A percentile compares a stretch with the other conserved stretches of the same genome.
Conservation (phyloP, 2,797 vertebrate species). For the Poeciliopsis turneri region DNA sequence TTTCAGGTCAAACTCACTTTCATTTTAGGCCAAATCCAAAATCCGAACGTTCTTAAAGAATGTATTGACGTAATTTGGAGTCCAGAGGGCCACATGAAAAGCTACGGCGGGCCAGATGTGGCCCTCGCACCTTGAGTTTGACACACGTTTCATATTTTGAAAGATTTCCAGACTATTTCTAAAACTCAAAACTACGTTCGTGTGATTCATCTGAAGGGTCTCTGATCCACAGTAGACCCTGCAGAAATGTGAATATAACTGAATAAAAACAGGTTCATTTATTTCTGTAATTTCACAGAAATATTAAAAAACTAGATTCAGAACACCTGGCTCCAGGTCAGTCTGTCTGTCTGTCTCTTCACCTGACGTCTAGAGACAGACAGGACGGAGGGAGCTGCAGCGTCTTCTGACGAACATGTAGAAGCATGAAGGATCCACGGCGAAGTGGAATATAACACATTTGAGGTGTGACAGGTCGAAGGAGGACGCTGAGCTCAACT, state of each 20-base stretch:
- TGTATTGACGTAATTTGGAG: too few species aligned
- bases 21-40: too few species aligned
- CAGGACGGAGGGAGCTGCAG: not conserved
- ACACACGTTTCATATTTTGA: too few species aligned
- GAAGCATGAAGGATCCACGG: not conserved
- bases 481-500: not conserved
- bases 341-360: not conserved
- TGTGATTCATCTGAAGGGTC: not conserved
- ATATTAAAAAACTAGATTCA: not conserved
- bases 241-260: not conserved
- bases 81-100: too few species aligned
- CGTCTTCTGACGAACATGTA: not conserved
- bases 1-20: not conserved
- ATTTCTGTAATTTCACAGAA: not conserved
- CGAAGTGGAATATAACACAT: not conserved
- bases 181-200: not conserved
- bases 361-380: not conserved
- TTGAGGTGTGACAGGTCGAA: not conserved
- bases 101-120: too few species aligned
- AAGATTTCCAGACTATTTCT: too few species aligned
- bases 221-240: not conserved
- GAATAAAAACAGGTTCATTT: not conserved
- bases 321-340: not conserved
- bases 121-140: too few species aligned
- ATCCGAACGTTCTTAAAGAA: too few species aligned